Evolutionary conservation across 2,797 vertebrate genomes (phyloP), one percentile per base, ranked within the genome.

Genomic region (Petrocephalus sullivani): DNA sequence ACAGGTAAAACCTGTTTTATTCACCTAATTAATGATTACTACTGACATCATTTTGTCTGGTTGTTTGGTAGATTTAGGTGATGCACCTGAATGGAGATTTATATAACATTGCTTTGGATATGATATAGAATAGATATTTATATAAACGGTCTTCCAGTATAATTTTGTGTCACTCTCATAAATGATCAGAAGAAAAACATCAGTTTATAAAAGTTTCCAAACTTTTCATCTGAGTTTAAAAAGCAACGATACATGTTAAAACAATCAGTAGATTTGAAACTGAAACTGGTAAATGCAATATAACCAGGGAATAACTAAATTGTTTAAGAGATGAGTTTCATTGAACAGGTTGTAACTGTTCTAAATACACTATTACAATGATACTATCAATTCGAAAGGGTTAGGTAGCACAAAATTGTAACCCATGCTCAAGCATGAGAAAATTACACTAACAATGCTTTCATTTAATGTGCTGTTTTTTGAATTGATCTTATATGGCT

Each of bases 1-100:
- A 0, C 98, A 98, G 98, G 98, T 99, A 97, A 93, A 93, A 91
- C 91, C 90, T 82, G 90, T 93, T 94, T 91, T 90, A 51, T 71
- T 60, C 49, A 19, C 75, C 2, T 81, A 81, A 81, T 81, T 81
- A 49, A 21, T 81, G 41, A 46, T 16, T 81, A 85, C 78, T 71
- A 0, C 21, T 58, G n/a, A 3, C 16, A 81, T 81, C 0, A 78
- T 49, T 78, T 46, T 41, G 71, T 9, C n/a, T 46, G 33, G 41
- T 49, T 81, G 41, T 49, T 81, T 81, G 75, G 49, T 5, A 3
- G 41, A 81, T 49, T n/a, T 49, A 49, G n/a, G 19, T 81, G 3
- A 81, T 21, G 19, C 46, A 28, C 41, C 19, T 49, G 41, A 81
- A 81, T 21, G 37, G 16, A 41, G 46, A 78, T 78, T 46, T 78